A percentile compares a stretch with the other conserved stretches of the same genome.
Evolutionary conservation across 1,140 invertebrate genomes (phyloP).

Genomic region (Drusus annulatus): DNA sequence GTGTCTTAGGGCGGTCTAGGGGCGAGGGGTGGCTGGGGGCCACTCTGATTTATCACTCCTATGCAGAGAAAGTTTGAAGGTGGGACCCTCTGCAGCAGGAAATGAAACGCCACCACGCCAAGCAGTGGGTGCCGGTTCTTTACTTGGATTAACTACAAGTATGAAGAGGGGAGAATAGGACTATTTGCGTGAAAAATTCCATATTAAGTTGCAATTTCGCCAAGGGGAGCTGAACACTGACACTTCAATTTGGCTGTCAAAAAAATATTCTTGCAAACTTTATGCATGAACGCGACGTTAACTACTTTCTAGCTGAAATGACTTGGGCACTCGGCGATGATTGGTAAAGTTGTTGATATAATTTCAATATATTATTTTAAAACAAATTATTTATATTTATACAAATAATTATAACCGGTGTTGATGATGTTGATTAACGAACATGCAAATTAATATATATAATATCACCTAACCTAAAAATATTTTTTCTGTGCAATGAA

Average conservation of each 20-base stretch:
- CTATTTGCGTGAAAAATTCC: conserved; percentile 9
- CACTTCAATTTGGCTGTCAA: conserved; percentile 31
- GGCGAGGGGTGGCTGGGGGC: not conserved
- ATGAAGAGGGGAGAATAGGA: not conserved
- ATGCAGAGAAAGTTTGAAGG: conserved; percentile 30
- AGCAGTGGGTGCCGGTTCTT: conserved; percentile 8
- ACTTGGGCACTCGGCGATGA: too few species aligned
- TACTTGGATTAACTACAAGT: conserved; percentile 35
- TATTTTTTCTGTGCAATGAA: too few species aligned
- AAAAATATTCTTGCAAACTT: conserved; percentile 11
- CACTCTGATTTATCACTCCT: conserved; percentile 42
- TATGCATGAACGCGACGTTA: not conserved
- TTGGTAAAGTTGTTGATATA: too few species aligned
- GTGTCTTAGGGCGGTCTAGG: not conserved
- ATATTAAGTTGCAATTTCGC: conserved; percentile 14
- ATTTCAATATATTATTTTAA: too few species aligned
- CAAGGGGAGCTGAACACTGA: conserved; percentile 20
- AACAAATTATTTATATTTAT: too few species aligned
- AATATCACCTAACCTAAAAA: too few species aligned
- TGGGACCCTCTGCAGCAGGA: conserved; percentile 34
- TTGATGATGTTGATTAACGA: too few species aligned
- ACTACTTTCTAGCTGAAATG: too few species aligned
- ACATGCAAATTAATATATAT: too few species aligned
- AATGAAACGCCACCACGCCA: conserved; percentile 35
- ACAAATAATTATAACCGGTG: too few species aligned